A percentile compares a stretch with the other conserved stretches of the same genome.
These are phyloP conservation scores for Salvelinus fontinalis DNA, from an alignment of 2,113 vertebrate species.

Conservation along the genomic window DNA sequence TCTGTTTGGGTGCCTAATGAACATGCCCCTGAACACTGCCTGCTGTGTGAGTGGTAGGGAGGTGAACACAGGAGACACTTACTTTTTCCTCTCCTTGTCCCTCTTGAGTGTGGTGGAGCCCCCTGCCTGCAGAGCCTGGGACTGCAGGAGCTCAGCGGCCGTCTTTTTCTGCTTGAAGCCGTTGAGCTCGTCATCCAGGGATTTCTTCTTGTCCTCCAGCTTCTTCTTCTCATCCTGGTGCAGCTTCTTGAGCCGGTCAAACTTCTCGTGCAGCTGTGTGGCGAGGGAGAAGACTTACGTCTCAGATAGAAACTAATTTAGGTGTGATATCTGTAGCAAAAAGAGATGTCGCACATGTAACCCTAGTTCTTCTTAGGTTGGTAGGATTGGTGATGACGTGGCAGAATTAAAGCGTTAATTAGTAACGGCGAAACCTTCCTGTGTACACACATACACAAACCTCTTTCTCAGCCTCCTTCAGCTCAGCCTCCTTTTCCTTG, in stretches of 20 bases:
- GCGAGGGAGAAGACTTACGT: not conserved
- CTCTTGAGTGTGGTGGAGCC: slow-evolving; percentile 97
- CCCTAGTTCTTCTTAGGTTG: no score
- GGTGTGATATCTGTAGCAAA: not conserved
- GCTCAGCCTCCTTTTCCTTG: slow-evolving; percentile 96
- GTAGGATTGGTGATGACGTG: no score
- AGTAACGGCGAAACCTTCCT: no score
- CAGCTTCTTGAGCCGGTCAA: slow-evolving; percentile 95
- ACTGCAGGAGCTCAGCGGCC: slow-evolving; percentile 91
- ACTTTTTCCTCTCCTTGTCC: slow-evolving; percentile 99
- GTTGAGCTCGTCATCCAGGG: slow-evolving; percentile 92
- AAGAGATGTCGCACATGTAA: no score
- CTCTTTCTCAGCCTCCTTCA: slow-evolving; percentile 99
- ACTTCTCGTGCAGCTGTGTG: slow-evolving; percentile 92
- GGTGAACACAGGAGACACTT: slow-evolving; percentile 24
- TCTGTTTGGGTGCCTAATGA: no score
- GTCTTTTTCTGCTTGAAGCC: slow-evolving; percentile 97
- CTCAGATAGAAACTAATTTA: not conserved
- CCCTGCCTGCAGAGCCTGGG: slow-evolving; percentile 94
- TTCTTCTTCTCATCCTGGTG: slow-evolving; percentile 99
- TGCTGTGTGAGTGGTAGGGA: not conserved
- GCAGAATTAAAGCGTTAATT: no score
- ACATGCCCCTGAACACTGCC: not conserved
- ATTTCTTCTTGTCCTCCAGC: slow-evolving; percentile 95
- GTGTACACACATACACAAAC: slow-evolving; percentile 62